A percentile compares a stretch with the other conserved stretches of the same genome.
These are phyloP conservation scores for Characodon lateralis DNA, from an alignment of 2,797 vertebrate genomes.

Conservation along the genomic window DNA sequence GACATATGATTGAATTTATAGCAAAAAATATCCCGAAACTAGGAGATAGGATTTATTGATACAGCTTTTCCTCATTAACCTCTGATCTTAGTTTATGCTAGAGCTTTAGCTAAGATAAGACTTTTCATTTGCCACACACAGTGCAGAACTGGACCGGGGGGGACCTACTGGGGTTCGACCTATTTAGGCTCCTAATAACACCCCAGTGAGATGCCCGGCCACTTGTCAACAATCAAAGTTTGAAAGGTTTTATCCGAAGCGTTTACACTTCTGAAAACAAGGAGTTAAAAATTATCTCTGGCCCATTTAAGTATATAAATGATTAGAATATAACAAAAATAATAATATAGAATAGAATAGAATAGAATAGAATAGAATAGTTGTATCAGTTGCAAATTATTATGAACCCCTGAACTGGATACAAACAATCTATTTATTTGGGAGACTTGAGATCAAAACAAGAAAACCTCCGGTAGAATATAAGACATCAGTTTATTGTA, in stretches of 20 bases:
- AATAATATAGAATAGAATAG: too few species aligned
- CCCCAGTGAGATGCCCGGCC: not conserved
- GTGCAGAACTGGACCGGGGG: not conserved
- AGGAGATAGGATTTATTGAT: not conserved
- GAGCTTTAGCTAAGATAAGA: slow-evolving; percentile 15
- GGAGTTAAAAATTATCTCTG: too few species aligned
- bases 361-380: too few species aligned
- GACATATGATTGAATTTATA: not conserved
- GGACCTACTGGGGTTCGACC: too few species aligned
- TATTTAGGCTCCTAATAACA: not conserved
- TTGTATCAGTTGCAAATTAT: too few species aligned
- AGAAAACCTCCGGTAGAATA: not conserved
- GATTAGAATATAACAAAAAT: too few species aligned
- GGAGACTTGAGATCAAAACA: not conserved
- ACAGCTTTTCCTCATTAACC: not conserved
- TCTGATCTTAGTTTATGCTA: not conserved
- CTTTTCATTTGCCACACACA: slow-evolving; percentile 39
- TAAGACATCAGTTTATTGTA: not conserved
- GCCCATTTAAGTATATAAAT: too few species aligned
- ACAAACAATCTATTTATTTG: not conserved
- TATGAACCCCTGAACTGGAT: too few species aligned
- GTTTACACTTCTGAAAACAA: too few species aligned
- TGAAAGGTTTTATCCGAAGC: too few species aligned
- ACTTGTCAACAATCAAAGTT: too few species aligned
- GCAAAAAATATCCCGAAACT: not conserved